Evolutionary conservation across 1,140 invertebrate genomes (phyloP).

Genomic region (Aphidius gifuensis): DNA sequence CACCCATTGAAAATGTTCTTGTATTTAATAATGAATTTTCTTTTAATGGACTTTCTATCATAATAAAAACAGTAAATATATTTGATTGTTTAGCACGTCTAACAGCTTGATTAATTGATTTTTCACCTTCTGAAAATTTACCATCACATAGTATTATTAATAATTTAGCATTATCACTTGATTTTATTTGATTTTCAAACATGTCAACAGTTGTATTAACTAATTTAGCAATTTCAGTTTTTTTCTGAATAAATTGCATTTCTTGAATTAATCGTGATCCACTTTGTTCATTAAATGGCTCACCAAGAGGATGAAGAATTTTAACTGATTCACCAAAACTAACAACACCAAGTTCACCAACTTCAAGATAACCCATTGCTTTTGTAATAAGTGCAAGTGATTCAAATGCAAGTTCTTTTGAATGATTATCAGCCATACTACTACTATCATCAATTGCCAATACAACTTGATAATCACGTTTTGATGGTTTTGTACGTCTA

Average conservation of each 20-base stretch:
- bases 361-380: constrained; percentile 89
- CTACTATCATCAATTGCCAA: constrained; percentile 97
- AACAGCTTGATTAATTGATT: constrained; percentile 74
- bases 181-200: constrained; percentile 59
- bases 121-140: constrained; percentile 83
- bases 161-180: constrained; percentile 76
- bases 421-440: constrained; percentile 86
- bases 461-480: constrained; percentile 94
- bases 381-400: constrained; percentile 89
- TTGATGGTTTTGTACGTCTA: constrained; percentile 89
- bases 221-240: constrained; percentile 76
- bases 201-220: constrained; percentile 74
- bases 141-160: constrained; percentile 94
- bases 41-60: constrained; percentile 89
- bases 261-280: constrained; percentile 75
- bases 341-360: constrained; percentile 85
- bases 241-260: constrained; percentile 76
- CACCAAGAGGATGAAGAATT: constrained; percentile 80
- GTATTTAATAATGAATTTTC: constrained; percentile 94
- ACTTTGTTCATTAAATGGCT: constrained; percentile 79
- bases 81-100: constrained; percentile 73
- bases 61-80: constrained; percentile 93
- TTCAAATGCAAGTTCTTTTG: constrained; percentile 90
- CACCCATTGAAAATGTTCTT: constrained; percentile 69
- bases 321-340: constrained; percentile 88